Conservation (phyloP, 2,113 vertebrate species). For the Propithecus coquereli region DNA sequence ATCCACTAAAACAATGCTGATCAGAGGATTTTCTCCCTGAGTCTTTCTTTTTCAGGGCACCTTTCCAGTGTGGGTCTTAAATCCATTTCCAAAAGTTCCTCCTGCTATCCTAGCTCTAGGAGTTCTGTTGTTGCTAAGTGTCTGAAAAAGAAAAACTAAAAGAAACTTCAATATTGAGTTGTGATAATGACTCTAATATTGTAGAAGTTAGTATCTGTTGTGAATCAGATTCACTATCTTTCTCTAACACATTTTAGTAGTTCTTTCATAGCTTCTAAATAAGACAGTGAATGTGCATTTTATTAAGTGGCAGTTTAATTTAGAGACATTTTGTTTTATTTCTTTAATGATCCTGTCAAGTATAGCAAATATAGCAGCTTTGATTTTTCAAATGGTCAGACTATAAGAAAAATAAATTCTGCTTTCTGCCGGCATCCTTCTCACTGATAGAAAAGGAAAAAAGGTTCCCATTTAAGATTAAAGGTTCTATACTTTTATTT, state of each 20-base stretch:
- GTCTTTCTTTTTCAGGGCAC: background rate
- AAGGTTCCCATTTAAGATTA: constrained; percentile 66
- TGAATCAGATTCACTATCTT: background rate
- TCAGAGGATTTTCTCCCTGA: background rate
- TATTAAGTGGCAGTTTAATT: constrained; percentile 30
- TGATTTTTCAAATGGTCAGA: constrained; percentile 58
- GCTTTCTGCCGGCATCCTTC: constrained; percentile 37
- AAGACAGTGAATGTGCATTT: background rate
- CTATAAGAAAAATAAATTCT: constrained; percentile 26
- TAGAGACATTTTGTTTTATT: constrained; percentile 49
- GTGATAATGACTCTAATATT: background rate
- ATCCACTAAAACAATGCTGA: too few species aligned
- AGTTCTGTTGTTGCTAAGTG: background rate
- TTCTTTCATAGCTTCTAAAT: constrained; percentile 18
- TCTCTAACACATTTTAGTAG: background rate
- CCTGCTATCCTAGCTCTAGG: background rate
- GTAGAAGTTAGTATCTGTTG: background rate
- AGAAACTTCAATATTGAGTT: background rate
- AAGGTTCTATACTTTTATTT: constrained; percentile 59
- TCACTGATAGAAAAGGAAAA: constrained; percentile 58
- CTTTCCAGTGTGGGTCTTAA: background rate
- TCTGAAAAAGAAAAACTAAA: background rate
- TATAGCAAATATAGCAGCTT: constrained; percentile 15
- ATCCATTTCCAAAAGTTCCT: background rate
- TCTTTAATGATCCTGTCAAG: constrained; percentile 52